Base-by-base conservation (phyloP, 2,888 invertebrate genomes). In the Coelinius sp. region DNA sequence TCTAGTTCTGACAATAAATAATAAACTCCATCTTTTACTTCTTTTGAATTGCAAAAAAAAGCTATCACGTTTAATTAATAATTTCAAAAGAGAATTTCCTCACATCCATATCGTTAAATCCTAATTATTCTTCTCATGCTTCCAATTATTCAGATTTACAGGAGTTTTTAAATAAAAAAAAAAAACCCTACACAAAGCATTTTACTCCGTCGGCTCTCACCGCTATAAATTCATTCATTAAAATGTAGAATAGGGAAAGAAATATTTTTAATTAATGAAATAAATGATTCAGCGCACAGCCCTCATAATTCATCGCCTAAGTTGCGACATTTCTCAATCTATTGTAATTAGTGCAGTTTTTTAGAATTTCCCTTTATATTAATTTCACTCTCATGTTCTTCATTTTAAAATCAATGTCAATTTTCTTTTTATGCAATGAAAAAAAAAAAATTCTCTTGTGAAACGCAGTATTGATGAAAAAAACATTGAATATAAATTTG, bases 91-190 rank as follows among this genome's bases (percentile, higher is more conserved):
- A 24, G 5, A 68, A 59, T 44, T 22, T 68, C 12, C 25, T 46
- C 25, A 2, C 31, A 49, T 31, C 12, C 25, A 3, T 59, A 20
- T 56, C 27, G 7, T 20, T 53, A 38, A 27, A 62, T 49, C n/a
- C 35, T 63, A 69, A 44, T 62, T 41, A 24, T 35, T 27, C n/a
- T 20, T 14, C 2, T 14, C 20, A 44, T 46, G 38, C 65, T 20
- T 59, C 49, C n/a, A 27, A 65, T 53, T 35, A 56, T 64, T 65
- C n/a, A 65, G 22, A 17, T 68, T 46, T 63, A 24, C 49, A 68
- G 8, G 38, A 71, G 44, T 46, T 44, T 10, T 31, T 27, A 56
- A 70, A n/a, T 56, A 14, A 73, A 41, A 2, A 59, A 68, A 59
- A 71, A 53, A 10, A 35, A 17, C 10, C 27, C 24, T 25, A 14